phyloP scores from a whole-genome alignment of 2,113 vertebrate species.

The Anhinga anhinga region DNA sequence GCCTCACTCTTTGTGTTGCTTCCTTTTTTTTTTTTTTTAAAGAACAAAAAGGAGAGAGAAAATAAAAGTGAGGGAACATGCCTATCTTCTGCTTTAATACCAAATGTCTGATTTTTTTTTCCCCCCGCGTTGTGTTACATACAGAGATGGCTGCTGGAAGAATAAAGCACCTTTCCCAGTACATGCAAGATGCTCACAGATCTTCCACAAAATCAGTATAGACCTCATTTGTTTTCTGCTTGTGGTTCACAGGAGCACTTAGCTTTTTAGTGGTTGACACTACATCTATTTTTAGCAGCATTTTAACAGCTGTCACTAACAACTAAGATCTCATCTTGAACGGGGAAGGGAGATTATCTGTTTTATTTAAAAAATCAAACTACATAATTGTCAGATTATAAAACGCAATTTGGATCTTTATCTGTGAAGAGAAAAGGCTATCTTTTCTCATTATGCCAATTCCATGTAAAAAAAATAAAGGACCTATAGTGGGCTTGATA shows the following conservation, averaged over 20 bases:
- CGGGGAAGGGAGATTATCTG: constrained; percentile 35
- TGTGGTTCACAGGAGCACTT: constrained; percentile 65
- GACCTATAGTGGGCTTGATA: neutral
- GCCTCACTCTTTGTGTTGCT: neutral
- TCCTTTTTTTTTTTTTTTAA: neutral
- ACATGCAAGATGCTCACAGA: constrained; percentile 16
- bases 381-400: constrained; percentile 45
- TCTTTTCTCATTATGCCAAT: neutral
- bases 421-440: constrained; percentile 4
- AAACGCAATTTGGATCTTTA: constrained; percentile 52
- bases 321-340: constrained; percentile 70
- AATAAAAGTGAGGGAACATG: neutral
- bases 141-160: neutral
- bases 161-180: constrained; percentile 5
- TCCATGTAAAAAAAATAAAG: neutral
- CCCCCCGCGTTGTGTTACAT: neutral
- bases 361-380: constrained; percentile 48
- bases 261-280: constrained; percentile 68
- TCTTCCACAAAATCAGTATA: constrained; percentile 43
- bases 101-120: neutral
- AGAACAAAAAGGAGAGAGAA: neutral
- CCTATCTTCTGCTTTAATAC: neutral
- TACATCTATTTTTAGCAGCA: constrained; percentile 73
- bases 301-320: constrained; percentile 79
- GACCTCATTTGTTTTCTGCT: constrained; percentile 66